Percentiles rank a stretch among this genome's conserved stretches.
phyloP scores from a whole-genome alignment of 2,797 vertebrate genomes.

The Pipistrellus nathusii region DNA sequence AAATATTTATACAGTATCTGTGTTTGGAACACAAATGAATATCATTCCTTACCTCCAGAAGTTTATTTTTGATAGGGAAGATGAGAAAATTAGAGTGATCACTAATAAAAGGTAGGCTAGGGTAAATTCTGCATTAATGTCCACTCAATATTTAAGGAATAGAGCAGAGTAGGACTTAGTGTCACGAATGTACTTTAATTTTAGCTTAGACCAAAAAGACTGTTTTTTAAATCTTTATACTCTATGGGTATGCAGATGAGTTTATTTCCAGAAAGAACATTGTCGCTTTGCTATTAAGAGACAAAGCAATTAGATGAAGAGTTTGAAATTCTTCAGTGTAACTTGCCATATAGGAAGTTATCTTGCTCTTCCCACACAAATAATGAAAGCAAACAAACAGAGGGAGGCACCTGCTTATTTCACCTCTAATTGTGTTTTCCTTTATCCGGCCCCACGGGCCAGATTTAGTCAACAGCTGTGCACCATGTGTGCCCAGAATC shows the following conservation, averaged over 20 bases:
- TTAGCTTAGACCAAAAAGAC: slow-evolving; percentile 64
- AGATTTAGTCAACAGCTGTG: slow-evolving; percentile 87
- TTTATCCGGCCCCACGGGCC: slow-evolving; percentile 79
- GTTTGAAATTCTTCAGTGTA: slow-evolving; percentile 68
- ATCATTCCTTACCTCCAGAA: slow-evolving; percentile 72
- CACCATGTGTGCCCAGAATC: slow-evolving; percentile 85
- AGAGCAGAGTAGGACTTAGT: slow-evolving; percentile 61
- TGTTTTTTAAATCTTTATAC: neutral
- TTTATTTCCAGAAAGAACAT: slow-evolving; percentile 70
- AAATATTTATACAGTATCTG: slow-evolving; percentile 78
- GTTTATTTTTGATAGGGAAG: slow-evolving; percentile 70
- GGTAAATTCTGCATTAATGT: slow-evolving; percentile 64
- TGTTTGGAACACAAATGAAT: slow-evolving; percentile 73
- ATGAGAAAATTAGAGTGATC: slow-evolving; percentile 69
- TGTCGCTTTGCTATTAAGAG: slow-evolving; percentile 65
- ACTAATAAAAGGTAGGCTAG: slow-evolving; percentile 62
- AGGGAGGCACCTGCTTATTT: slow-evolving; percentile 85
- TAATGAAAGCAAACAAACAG: slow-evolving; percentile 85
- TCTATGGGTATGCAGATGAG: slow-evolving; percentile 41
- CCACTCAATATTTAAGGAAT: slow-evolving; percentile 71
- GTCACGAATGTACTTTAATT: slow-evolving; percentile 72
- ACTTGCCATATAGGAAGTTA: slow-evolving; percentile 68
- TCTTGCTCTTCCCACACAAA: slow-evolving; percentile 64
- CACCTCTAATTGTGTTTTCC: slow-evolving; percentile 85
- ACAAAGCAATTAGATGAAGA: slow-evolving; percentile 62